Evolutionary conservation across 2,113 vertebrate species (phyloP), one percentile per base, ranked within the genome.

Genomic region (Solea solea): DNA sequence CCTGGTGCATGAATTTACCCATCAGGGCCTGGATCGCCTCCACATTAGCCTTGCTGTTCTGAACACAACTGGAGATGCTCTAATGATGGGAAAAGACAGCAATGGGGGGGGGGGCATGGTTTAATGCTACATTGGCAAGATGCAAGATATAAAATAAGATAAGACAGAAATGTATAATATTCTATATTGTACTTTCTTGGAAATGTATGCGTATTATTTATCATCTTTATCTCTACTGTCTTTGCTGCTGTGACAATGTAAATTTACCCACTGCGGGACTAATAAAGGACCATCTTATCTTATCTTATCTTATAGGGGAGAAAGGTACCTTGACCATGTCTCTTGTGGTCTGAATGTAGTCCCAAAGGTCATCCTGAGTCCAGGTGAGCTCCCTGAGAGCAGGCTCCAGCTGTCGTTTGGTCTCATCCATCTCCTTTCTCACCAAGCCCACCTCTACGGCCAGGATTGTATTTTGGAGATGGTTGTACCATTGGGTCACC

Each of bases 401-500:
- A 2, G 93, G 88, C n/a, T 85, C 83, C 12, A 94, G 41, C 67
- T 94, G 86, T 28, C 44, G 71, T 27, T 86, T 90, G 46, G 89
- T 89, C 53, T 66, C 76, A 52, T 89, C 65, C 50, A 91, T 85
- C 64, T 94, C 88, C 8, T 81, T 67, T 62, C 88, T 83, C 12
- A 90, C 75, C 65, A 92, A 68, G 54, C 78, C 81, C 71, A 72
- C 51, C 82, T 93, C 93, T 34, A 92, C 94, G 48, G 87, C 67
- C 54, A 95, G 84, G 51, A 93, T 64, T 1, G 85, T 94, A 55
- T 87, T 91, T 72, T 82, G 57, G 49, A 95, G 83, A 46, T 91
- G 88, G 81, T 94, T 92, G 80, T 92, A 93, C 86, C 89, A 90
- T 15, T 94, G 89, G 63, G 79, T 81, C 81, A 94, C 84, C 86